These are phyloP conservation scores for Plagodis dolabraria DNA, from an alignment of 2,888 invertebrate species.

Conservation along the genomic window DNA sequence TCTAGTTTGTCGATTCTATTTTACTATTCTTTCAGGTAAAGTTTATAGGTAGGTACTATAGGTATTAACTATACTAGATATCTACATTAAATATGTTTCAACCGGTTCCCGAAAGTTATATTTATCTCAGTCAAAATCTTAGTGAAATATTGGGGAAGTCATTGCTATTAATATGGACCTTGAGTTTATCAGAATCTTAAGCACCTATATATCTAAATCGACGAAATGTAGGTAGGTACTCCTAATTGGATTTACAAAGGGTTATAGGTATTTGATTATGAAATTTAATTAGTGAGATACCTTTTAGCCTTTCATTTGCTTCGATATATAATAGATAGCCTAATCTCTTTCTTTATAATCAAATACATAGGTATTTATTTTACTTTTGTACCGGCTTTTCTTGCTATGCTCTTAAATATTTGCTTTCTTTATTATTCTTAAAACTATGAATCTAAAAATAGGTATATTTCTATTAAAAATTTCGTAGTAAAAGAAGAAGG, in stretches of 20 bases:
- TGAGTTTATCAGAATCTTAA: conserved; percentile 13
- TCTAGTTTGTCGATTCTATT: background rate
- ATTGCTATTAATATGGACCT: conserved; percentile 21
- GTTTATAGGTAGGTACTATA: no score
- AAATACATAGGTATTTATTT: no score
- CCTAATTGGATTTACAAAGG: conserved; percentile 10
- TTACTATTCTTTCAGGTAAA: background rate
- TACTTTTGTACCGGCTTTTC: no score
- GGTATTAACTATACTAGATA: no score
- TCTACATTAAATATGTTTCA: conserved; percentile 4
- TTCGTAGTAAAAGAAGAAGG: no score
- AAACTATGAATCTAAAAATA: no score
- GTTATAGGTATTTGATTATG: background rate
- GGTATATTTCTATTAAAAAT: no score
- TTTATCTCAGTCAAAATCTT: conserved; percentile 21
- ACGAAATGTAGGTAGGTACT: conserved; percentile 11
- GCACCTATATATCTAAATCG: conserved; percentile 11
- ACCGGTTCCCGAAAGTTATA: conserved; percentile 11
- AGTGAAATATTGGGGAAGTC: conserved; percentile 24
- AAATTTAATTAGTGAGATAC: background rate
- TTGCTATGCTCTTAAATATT: no score
- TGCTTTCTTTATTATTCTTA: no score
- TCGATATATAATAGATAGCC: no score
- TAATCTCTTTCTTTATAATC: no score
- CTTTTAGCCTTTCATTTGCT: background rate